phyloP scores from a whole-genome alignment of 2,888 invertebrate genomes.

The Miltochrista miniata region DNA sequence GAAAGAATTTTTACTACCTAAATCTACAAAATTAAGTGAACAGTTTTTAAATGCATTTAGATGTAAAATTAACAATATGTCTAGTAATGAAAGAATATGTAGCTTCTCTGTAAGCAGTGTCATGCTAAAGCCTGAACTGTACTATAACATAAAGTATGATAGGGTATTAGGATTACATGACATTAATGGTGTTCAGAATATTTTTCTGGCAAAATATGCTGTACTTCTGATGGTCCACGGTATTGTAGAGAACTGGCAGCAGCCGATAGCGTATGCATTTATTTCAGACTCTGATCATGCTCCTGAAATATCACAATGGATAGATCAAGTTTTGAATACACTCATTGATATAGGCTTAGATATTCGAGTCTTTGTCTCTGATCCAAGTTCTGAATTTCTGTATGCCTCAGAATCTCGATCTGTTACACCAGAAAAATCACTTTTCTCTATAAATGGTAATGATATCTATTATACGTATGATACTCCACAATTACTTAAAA shows the following conservation, averaged over 20 bases:
- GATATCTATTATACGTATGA: constrained; percentile 39
- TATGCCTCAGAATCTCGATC: constrained; percentile 28
- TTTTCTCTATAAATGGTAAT: constrained; percentile 29
- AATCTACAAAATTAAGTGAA: constrained; percentile 31
- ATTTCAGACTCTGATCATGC: constrained; percentile 32
- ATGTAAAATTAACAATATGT: constrained; percentile 39
- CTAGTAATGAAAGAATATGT: constrained; percentile 33
- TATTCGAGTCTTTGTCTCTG: constrained; percentile 33
- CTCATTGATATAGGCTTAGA: constrained; percentile 38
- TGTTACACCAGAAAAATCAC: constrained; percentile 31
- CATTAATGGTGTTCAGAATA: constrained; percentile 34
- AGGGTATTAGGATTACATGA: constrained; percentile 42
- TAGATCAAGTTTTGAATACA: constrained; percentile 29
- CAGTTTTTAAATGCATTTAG: constrained; percentile 33
- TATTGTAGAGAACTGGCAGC: constrained; percentile 37
- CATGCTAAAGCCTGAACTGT: constrained; percentile 28
- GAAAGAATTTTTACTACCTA: constrained; percentile 20
- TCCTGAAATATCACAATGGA: constrained; percentile 35
- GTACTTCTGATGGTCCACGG: constrained; percentile 38
- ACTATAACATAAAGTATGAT: constrained; percentile 35
- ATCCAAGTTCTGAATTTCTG: constrained; percentile 32
- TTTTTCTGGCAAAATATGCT: constrained; percentile 32
- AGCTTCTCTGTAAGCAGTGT: constrained; percentile 31
- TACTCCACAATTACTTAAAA: constrained; percentile 24
- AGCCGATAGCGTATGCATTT: constrained; percentile 37